Percentiles rank a stretch among this genome's conserved stretches.
phyloP scores from a whole-genome alignment of 2,888 invertebrate species.

The Cantharis nigra region DNA sequence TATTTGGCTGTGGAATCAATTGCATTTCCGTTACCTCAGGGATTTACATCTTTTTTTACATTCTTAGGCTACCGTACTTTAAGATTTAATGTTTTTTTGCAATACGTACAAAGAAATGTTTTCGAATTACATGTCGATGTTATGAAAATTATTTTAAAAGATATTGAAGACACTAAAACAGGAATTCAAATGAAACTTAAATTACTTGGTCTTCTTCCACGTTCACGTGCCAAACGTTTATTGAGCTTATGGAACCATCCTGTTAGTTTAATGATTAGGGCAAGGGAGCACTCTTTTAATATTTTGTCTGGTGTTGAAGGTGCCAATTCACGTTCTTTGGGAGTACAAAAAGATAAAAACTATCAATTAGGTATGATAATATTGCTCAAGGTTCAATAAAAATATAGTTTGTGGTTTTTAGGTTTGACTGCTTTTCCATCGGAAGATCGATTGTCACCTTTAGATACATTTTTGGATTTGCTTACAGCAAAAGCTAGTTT shows the following conservation, averaged over 20 bases:
- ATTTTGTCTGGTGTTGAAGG: slow-evolving; percentile 74
- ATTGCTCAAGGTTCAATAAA: neutral
- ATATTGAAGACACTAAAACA: slow-evolving; percentile 58
- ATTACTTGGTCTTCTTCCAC: slow-evolving; percentile 73
- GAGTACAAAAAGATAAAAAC: slow-evolving; percentile 42
- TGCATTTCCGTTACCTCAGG: slow-evolving; percentile 83
- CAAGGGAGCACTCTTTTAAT: slow-evolving; percentile 80
- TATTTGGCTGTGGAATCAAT: slow-evolving; percentile 77
- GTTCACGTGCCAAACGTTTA: slow-evolving; percentile 76
- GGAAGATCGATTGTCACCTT: slow-evolving; percentile 73
- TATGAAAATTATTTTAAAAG: slow-evolving; percentile 79
- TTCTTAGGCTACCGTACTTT: slow-evolving; percentile 82
- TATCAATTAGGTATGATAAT: slow-evolving; percentile 30
- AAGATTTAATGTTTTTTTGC: slow-evolving; percentile 77
- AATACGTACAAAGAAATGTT: slow-evolving; percentile 82
- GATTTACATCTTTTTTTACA: slow-evolving; percentile 87
- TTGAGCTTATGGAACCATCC: slow-evolving; percentile 80
- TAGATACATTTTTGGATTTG: slow-evolving; percentile 83
- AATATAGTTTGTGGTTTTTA: slow-evolving; percentile 45
- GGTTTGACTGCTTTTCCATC: slow-evolving; percentile 75
- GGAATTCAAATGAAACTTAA: slow-evolving; percentile 74
- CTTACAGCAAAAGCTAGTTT: slow-evolving; percentile 86
- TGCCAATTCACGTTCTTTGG: slow-evolving; percentile 45
- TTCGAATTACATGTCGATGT: slow-evolving; percentile 88
- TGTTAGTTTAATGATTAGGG: slow-evolving; percentile 75